Evolutionary conservation across 2,888 invertebrate genomes (phyloP).

Genomic region (Drosophila silvestris): DNA sequence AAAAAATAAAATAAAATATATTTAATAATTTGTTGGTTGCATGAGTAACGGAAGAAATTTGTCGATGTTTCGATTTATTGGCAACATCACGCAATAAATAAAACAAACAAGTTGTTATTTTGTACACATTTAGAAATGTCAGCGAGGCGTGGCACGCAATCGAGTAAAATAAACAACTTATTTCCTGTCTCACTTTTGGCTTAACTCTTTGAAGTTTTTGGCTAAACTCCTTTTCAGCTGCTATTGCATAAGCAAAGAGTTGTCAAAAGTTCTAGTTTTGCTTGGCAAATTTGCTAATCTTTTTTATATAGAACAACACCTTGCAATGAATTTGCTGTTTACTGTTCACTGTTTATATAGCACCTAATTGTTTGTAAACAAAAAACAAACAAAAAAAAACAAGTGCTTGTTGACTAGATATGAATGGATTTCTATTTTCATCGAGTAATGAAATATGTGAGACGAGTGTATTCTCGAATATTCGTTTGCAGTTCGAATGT

Average conservation of each 20-base stretch:
- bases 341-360: background rate
- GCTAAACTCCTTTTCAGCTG: background rate
- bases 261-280: background rate
- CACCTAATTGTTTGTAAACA: conserved; percentile 1
- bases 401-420: too few relatives aligned
- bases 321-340: background rate
- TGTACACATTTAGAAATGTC: background rate
- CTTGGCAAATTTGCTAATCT: background rate
- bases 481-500: background rate
- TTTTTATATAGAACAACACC: background rate
- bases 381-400: too few relatives aligned
- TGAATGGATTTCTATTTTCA: background rate
- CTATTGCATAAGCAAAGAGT: background rate
- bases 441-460: background rate
- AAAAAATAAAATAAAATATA: background rate
- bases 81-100: background rate
- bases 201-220: background rate
- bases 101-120: background rate
- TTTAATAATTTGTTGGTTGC: background rate
- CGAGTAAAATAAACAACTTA: background rate
- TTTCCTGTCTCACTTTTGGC: background rate
- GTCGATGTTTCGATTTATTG: background rate
- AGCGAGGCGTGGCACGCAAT: background rate
- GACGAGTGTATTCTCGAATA: background rate
- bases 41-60: conserved; percentile 4